Conservation (phyloP, 2,888 invertebrate species). For the Malthinus flaveolus region DNA sequence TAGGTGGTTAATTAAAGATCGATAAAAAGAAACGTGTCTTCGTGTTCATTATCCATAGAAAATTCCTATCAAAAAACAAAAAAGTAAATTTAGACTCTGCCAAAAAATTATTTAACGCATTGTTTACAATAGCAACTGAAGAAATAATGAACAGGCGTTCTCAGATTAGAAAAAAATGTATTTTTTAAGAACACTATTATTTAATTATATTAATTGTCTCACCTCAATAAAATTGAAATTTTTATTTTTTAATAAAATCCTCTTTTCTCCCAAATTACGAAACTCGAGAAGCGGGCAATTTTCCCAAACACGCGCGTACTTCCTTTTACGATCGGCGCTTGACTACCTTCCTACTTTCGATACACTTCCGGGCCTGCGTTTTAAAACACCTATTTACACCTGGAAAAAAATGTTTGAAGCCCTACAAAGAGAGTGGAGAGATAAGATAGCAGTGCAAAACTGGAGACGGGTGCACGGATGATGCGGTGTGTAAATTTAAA, state of each 20-base stretch:
- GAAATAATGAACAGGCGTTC: no score
- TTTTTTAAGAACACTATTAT: background rate
- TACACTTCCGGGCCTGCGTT: slow-evolving; percentile 5
- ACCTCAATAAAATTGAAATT: background rate
- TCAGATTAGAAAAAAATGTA: background rate
- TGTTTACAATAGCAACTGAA: no score
- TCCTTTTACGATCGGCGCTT: background rate
- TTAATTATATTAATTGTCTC: background rate
- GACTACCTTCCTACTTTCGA: slow-evolving; percentile 7
- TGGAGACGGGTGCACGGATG: no score
- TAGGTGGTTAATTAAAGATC: slow-evolving; percentile 24
- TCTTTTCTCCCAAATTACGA: background rate
- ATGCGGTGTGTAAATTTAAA: no score
- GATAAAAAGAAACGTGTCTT: slow-evolving; percentile 6
- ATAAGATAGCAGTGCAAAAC: no score
- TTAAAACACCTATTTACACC: slow-evolving; percentile 5
- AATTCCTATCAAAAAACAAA: background rate
- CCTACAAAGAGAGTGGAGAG: no score
- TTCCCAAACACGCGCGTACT: slow-evolving; percentile 12
- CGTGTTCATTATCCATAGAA: background rate
- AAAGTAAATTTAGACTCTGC: no score
- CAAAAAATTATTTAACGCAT: no score
- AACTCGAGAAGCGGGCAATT: background rate
- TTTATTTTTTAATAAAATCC: background rate
- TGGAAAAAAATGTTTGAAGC: background rate